phyloP scores from a whole-genome alignment of 53 echinoderm and acorn worm species.

The Pentamera pediparva region DNA sequence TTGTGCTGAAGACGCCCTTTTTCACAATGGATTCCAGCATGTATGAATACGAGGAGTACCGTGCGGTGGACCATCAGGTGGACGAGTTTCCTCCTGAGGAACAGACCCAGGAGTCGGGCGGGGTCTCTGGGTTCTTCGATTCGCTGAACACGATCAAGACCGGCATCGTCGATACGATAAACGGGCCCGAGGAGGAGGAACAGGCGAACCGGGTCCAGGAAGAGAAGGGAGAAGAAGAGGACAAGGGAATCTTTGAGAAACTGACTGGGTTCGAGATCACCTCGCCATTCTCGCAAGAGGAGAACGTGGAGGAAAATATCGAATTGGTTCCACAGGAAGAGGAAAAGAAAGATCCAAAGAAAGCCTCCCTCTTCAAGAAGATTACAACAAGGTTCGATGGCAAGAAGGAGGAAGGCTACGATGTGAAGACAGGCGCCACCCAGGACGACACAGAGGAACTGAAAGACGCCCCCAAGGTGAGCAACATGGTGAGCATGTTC shows the following conservation, averaged over 20 bases:
- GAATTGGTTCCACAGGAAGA: neutral
- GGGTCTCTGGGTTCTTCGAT: slow-evolving; percentile 2
- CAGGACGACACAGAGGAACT: slow-evolving; percentile 14
- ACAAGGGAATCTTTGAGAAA: slow-evolving; percentile 8
- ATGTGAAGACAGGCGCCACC: slow-evolving; percentile 3
- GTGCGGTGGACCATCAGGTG: neutral
- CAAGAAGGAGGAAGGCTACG: slow-evolving; percentile 11
- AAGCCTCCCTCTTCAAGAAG: no score
- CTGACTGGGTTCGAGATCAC: slow-evolving; percentile 17
- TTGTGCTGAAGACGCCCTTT: no score
- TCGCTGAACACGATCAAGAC: slow-evolving; percentile 7
- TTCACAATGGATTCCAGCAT: no score
- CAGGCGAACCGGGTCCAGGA: neutral
- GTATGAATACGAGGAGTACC: slow-evolving; percentile 18
- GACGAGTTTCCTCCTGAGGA: neutral
- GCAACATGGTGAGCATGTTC: slow-evolving; percentile 14
- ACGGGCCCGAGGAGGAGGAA: neutral
- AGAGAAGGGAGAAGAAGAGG: neutral
- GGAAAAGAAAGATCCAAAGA: neutral
- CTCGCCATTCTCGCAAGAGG: slow-evolving; percentile 8
- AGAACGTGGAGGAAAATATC: neutral
- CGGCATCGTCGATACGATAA: slow-evolving; percentile 9
- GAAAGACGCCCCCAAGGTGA: slow-evolving; percentile 16
- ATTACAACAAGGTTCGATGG: slow-evolving; percentile 16
- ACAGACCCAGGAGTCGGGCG: neutral